Evolutionary conservation across 1,140 invertebrate genomes (phyloP), one percentile per base, ranked within the genome.

Genomic region (Pseudomyrmex concolor): DNA sequence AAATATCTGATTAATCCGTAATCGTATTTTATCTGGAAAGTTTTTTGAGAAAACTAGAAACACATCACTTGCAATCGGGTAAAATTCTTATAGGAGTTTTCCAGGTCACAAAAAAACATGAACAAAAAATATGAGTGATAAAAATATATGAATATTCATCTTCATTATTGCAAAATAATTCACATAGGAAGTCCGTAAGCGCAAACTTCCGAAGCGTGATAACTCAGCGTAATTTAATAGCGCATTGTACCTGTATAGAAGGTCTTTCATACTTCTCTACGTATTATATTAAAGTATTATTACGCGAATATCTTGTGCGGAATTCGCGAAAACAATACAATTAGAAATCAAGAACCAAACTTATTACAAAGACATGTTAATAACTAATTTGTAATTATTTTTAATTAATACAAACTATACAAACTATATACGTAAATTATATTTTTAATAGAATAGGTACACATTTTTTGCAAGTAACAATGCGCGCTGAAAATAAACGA

Each of bases 161-260:
- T 70, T 80, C 76, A 71, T 80, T 71, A 80, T 71, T 71, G 25
- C 34, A 22, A 80, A 71, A 71, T 66, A 71, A 66, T 80, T 71
- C 54, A 70, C 66, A 34, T 34, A 80, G 67, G 63, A 82, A 45
- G 66, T 77, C 17, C 19, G 78, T 17, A 17, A 74, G 22, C 63
- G 55, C 66, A 86, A 87, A 87, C 71, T 87, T 87, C 59, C 68
- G 72, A 84, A 78, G 82, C 81, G 62, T 71, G 85, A 84, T 87
- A 87, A 87, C 85, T 87, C 85, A 67, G 55, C 8, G 62, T 70
- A 86, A 86, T 83, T 76, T 34, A 86, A 80, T 84, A 84, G 73
- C 62, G 15, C 17, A 71, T 62, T 17, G 50, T 50, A 51, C 45
- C 10, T 17, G 5, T 34, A 7, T 15, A 57, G 55, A 48, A 81